These are phyloP conservation scores for Glomeris maerens DNA, from an alignment of 1,140 invertebrate species.

Conservation along the genomic window DNA sequence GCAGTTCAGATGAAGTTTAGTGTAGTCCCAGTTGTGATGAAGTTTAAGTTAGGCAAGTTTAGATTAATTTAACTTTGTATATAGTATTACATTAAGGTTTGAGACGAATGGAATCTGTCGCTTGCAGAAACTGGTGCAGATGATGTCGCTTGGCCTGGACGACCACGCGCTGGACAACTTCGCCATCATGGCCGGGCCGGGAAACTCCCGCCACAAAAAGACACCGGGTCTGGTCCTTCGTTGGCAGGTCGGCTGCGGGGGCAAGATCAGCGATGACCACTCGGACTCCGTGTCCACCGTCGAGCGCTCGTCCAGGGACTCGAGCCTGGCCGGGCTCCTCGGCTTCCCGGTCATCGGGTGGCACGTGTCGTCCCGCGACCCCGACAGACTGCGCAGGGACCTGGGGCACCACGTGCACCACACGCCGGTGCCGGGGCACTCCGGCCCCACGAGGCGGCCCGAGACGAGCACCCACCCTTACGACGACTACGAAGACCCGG, in stretches of 20 bases:
- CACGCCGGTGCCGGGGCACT: conserved; percentile 18
- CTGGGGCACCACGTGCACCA: conserved; percentile 5
- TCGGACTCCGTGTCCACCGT: conserved; percentile 42
- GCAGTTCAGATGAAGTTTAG: neutral
- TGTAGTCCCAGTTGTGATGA: conserved; percentile 5
- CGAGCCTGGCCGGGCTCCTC: conserved; percentile 43
- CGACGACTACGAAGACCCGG: conserved; percentile 4
- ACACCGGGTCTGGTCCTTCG: conserved; percentile 37
- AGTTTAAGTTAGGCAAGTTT: conserved; percentile 4
- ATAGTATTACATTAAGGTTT: neutral
- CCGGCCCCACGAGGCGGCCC: conserved; percentile 12
- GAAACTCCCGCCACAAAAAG: conserved; percentile 36
- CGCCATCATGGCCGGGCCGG: conserved; percentile 42
- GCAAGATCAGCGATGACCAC: conserved; percentile 40
- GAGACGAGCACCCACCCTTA: neutral
- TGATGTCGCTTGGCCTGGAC: conserved; percentile 23
- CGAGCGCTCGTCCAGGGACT: conserved; percentile 43
- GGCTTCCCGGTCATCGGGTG: conserved; percentile 48
- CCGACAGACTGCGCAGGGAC: neutral
- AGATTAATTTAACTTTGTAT: conserved; percentile 8
- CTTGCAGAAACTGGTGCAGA: conserved; percentile 32
- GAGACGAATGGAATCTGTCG: conserved; percentile 8
- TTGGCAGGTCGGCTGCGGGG: conserved; percentile 50
- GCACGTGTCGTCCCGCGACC: conserved; percentile 34
- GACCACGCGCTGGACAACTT: conserved; percentile 29